Base-by-base conservation (phyloP, 2,888 invertebrate species). In the Strigamia maritima region DNA sequence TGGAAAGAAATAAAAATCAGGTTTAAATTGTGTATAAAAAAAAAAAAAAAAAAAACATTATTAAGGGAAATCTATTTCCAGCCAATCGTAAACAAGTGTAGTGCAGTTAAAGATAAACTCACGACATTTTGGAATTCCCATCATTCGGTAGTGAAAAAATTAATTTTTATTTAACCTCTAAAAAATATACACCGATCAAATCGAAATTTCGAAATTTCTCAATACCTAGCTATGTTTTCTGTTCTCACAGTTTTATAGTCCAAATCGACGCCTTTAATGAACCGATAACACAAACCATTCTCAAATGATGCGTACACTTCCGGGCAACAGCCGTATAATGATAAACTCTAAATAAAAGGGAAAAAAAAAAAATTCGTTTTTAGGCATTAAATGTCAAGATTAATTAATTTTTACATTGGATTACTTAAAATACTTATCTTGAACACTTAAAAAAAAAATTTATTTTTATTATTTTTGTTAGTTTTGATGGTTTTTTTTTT, bases 241-340 rank as follows among this genome's bases (percentile, higher is more conserved):
- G 90, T 86, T 78, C 88, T 86, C 7, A 94, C 92, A 81, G 89
- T 90, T 65, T 90, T 89, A 22, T 89, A 86, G 81, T 89, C 91
- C 24, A 95, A 87, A n/a, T 93, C 93, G 80, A 89, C 89, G 75
- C 98, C 98, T 81, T 93, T 92, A 81, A 87, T 84, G 83, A 85
- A 89, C 86, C 94, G 92, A 86, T 98, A 98, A 60, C 93, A 93
- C 82, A 98, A 88, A 14, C 98, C 98, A 89, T 99, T 99, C 83
- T 91, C 89, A 87, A 98, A 98, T 75, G 92, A 92, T 76, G 94
- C 97, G 88, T 94, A 95, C 75, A 98, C 88, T 76, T 92, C 90
- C 78, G 97, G 94, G 74, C 96, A 95, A 83, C 94, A 89, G 22
- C 93, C 93, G 82, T 90, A 90, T 80, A 90, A 89, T 85, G 94